Evolutionary conservation across 1,140 invertebrate genomes (phyloP), one percentile per base, ranked within the genome.

Genomic region (Rhagoletis zephyria): DNA sequence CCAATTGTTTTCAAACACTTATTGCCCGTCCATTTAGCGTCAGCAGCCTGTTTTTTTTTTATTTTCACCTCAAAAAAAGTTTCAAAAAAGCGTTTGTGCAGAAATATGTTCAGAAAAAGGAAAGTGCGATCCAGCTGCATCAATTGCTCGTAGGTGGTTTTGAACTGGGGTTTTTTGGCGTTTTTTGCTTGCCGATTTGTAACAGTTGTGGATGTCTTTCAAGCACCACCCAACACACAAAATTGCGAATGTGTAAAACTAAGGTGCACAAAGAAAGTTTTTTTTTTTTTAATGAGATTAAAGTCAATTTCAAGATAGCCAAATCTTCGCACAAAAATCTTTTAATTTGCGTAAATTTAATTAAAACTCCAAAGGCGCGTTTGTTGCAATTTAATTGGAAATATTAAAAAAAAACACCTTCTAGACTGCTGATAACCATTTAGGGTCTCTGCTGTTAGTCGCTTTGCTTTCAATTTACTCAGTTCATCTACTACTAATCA

Each of bases 391-490:
- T 56, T 56, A 56, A 56, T 56, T 56, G 4, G 9, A 4, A 56
- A 56, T 56, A 6, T 56, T 56, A 6, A 6, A 6, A 9, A 56
- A 6, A 56, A 14, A 74, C n/a, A 74, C 67, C 67, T 74, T 74
- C 67, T 74, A 74, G 16, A 42, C 67, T 48, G 67, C 42, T 74
- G 67, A 74, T 74, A 74, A 74, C 67, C 67, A 74, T 74, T 3
- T 74, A 42, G 14, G n/a, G 67, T 74, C 12, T 10, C 45, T 74
- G 42, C 40, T 74, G 67, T 45, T 16, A 14, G 40, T 45, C 51
- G 51, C 16, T 65, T 65, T n/a, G 40, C 40, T 74, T 74, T 74
- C 67, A 45, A 74, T n/a, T n/a, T n/a, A n/a, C n/a, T n/a, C n/a
- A n/a, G n/a, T n/a, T n/a, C n/a, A n/a, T n/a, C n/a, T n/a, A n/a